phyloP scores from a whole-genome alignment of 2,797 vertebrate species.

The Artibeus jamaicensis region DNA sequence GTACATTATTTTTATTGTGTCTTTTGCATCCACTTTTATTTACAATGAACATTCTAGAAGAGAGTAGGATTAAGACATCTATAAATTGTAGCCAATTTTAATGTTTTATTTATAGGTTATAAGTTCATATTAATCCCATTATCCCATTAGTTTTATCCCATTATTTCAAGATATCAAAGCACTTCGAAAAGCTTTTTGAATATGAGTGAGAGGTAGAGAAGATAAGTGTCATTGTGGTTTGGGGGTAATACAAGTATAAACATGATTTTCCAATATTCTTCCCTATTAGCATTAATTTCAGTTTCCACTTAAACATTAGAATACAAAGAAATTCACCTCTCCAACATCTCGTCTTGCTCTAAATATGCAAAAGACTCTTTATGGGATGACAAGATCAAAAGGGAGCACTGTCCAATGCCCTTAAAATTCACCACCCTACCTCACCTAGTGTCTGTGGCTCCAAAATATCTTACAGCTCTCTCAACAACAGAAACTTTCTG shows the following conservation, averaged over 20 bases:
- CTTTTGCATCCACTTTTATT: not conserved
- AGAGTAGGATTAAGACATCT: not conserved
- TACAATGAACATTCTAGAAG: not conserved
- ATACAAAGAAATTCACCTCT: not conserved
- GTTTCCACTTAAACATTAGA: not conserved
- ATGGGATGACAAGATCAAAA: not conserved
- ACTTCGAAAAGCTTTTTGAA: not conserved
- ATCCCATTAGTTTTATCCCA: not conserved
- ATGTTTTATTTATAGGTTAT: not conserved
- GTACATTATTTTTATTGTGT: not conserved
- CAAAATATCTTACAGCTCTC: not conserved
- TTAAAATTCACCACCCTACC: not conserved
- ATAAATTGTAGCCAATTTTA: not conserved
- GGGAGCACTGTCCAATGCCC: fast-evolving
- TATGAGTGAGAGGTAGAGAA: not conserved
- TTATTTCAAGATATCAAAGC: not conserved
- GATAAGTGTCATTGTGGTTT: not conserved
- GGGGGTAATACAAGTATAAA: not conserved
- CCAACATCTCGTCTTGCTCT: not conserved
- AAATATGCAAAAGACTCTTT: not conserved
- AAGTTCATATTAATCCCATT: not conserved
- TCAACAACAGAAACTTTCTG: not conserved
- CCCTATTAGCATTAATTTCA: not conserved
- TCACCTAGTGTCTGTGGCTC: not conserved
- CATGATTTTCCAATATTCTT: not conserved